Evolutionary conservation across 2,113 vertebrate genomes (phyloP), one percentile per base, ranked within the genome.

Genomic region (Saguinus midas): DNA sequence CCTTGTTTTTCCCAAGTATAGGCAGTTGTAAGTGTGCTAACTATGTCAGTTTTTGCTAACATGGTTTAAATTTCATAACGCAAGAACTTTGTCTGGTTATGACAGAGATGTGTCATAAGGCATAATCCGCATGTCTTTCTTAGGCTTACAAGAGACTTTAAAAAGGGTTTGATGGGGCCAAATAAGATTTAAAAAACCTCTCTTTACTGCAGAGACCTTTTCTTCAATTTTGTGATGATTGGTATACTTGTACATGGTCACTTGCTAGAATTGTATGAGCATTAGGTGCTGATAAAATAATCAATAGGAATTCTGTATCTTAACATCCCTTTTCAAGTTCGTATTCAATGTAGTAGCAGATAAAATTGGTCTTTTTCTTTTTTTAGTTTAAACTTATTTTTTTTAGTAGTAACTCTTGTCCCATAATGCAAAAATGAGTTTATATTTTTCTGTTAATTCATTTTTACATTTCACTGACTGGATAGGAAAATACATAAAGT

Each of bases 231-330:
- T 80, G 4, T 52, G 79, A 82, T 90, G 81, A 95, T 89, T 20
- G 4, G 8, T 86, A 32, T 14, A 20, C 35, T 27, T 83, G 4
- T 21, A 93, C 11, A 78, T 48, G 9, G 35, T 68, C n/a, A 11
- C 61, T 94, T 96, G 70, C 94, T 84, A 95, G 93, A 96, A 96
- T 18, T 43, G 0, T 20, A 40, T 40, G 57, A 88, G 4, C 3
- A 82, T 76, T 94, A 45, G 40, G 57, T 79, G 58, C 94, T 84
- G 25, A 95, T 95, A 95, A 95, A 37, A 25, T n/a, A 21, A 90
- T 81, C 68, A 95, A 13, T 48, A 92, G 58, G 81, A 6, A 29
- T 80, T 20, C 72, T 90, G 81, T 94, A 80, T 93, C 25, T 58
- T 70, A 72, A 21, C 7, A 10, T 43, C 12, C 18, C 16, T 96